phyloP scores from a whole-genome alignment of 2,797 vertebrate species.

The Oreortyx pictus region DNA sequence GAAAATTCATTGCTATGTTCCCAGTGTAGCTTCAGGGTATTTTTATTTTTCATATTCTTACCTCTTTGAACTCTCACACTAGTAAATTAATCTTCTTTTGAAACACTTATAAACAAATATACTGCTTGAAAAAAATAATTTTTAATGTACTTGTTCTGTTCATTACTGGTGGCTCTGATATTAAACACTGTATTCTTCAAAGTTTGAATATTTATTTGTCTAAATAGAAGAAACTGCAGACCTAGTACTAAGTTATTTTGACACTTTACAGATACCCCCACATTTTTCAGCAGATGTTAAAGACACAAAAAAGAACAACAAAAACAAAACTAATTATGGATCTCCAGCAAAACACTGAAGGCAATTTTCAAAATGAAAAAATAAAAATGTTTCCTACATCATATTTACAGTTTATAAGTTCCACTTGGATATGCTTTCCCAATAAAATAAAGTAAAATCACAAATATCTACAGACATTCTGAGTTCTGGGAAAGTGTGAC shows the following conservation, averaged over 20 bases:
- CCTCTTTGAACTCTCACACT: background rate
- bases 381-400: background rate
- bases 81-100: background rate
- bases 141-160: background rate
- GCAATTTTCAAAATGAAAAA: background rate
- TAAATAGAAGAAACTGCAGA: background rate
- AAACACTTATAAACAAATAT: background rate
- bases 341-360: background rate
- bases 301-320: background rate
- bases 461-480: background rate
- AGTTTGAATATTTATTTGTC: background rate
- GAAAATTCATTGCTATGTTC: background rate
- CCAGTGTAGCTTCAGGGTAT: background rate
- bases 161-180: background rate
- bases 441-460: background rate
- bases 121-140: background rate
- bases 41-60: background rate
- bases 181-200: background rate
- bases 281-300: background rate
- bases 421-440: background rate
- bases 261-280: background rate
- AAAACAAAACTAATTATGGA: background rate
- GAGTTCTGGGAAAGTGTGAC: background rate
- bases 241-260: background rate
- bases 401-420: background rate